These are phyloP conservation scores for Lycorma delicatula DNA, from an alignment of 1,140 invertebrate species.

Conservation along the genomic window DNA sequence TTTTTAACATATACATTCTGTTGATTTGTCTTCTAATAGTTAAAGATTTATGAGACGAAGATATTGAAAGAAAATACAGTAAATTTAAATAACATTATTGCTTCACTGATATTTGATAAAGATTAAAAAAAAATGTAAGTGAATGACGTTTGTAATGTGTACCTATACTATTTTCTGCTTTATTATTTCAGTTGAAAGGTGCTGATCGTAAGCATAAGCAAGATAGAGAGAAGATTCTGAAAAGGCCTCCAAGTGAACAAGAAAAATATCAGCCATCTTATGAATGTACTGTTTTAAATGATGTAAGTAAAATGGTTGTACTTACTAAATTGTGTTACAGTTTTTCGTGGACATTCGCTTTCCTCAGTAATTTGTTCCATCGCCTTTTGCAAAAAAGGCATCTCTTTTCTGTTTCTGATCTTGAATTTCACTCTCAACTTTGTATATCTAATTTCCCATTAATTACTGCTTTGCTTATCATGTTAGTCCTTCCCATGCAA, in stretches of 20 bases:
- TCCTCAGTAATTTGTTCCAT: no score
- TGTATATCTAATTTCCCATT: no score
- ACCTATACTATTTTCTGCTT: background rate
- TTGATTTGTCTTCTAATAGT: no score
- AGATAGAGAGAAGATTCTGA: constrained; percentile 89
- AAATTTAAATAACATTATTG: constrained; percentile 1
- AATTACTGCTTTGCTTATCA: no score
- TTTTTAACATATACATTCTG: no score
- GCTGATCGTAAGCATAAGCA: constrained; percentile 97
- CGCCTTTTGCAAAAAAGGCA: no score
- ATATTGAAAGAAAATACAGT: no score
- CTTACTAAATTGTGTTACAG: background rate
- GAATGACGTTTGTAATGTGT: background rate
- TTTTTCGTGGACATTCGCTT: no score
- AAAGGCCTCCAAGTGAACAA: constrained; percentile 73
- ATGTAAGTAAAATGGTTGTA: constrained; percentile 49
- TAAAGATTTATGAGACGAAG: no score
- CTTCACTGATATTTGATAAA: constrained; percentile 11
- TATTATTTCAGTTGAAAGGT: constrained; percentile 81
- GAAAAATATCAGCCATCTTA: constrained; percentile 94
- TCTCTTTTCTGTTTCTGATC: no score
- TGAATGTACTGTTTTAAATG: constrained; percentile 87
- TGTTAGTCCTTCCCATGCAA: no score
- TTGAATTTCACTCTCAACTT: no score
- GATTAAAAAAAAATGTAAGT: constrained; percentile 3